Base-by-base conservation (phyloP, 1,140 invertebrate species). In the Zophobas atratus region DNA sequence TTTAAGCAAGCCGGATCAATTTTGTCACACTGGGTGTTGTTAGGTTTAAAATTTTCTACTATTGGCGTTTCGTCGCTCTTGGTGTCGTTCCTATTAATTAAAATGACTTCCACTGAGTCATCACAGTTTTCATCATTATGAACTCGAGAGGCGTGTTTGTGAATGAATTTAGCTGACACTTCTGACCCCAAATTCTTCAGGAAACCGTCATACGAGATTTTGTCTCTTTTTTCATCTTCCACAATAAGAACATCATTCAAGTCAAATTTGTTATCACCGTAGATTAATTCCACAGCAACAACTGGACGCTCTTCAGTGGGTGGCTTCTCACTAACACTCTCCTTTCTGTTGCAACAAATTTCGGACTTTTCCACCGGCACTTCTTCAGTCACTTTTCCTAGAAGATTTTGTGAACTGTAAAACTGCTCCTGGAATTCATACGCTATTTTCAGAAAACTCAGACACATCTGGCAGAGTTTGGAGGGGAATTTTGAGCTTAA, bases 371-470 rank as follows among this genome's bases (percentile, higher is more conserved):
- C 34, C 2, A 56, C 36, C 6, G 56, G 56, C 33, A 36, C n/a
- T 6, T 60, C 35, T 0, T 36, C 1, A 2, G 36, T 39, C 2
- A 53, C 2, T 49, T 72, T 53, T 8, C 75, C 34, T 36, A 81
- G 48, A 51, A 78, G 55, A 43, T 63, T 55, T 43, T 81, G 76
- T 0, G 80, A 80, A 1, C 70, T 70, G 55, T 78, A 73, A 35
- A 74, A 80, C 34, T 81, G 78, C 8, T 49, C 38, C 75, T 77
- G 74, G 43, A 82, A 82, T 57, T 63, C 72, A 46, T 76, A 79
- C 2, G 75, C 57, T 48, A 67, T 71, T 36, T 78, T 78, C 32
- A 78, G 60, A 20, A 78, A 74, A 20, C 77, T 57, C 20, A 82
- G 36, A 77, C 81, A 82, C n/a, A 20, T 55, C 38, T 71, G 73